phyloP scores from a whole-genome alignment of 2,888 invertebrate species.

The Euzetes globulus region DNA sequence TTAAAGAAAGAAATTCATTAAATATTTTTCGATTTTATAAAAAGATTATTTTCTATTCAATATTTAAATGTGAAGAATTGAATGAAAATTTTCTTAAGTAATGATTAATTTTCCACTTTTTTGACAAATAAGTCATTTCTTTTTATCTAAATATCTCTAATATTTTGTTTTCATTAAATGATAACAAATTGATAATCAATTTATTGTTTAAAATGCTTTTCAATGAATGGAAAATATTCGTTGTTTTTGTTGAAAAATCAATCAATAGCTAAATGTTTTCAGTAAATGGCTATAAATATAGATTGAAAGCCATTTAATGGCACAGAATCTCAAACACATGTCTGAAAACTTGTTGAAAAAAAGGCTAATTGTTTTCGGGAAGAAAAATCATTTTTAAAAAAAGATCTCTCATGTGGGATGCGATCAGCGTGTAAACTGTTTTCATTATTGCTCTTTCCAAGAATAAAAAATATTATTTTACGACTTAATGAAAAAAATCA shows the following conservation, averaged over 20 bases:
- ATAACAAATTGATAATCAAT: background rate
- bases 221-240: background rate
- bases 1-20: no score
- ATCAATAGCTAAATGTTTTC: background rate
- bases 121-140: background rate
- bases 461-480: no score
- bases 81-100: background rate
- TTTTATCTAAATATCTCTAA: constrained; percentile 4
- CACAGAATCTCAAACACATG: background rate
- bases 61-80: background rate
- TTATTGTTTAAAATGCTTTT: background rate
- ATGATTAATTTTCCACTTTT: background rate
- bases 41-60: background rate
- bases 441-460: no score
- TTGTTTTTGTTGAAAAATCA: background rate
- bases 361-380: no score
- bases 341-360: no score
- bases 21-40: background rate
- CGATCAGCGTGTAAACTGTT: no score
- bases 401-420: no score
- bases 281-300: background rate
- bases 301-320: background rate
- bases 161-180: background rate
- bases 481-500: no score
- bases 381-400: no score